phyloP scores from a whole-genome alignment of 2,797 vertebrate species.

The Chelon auratus region DNA sequence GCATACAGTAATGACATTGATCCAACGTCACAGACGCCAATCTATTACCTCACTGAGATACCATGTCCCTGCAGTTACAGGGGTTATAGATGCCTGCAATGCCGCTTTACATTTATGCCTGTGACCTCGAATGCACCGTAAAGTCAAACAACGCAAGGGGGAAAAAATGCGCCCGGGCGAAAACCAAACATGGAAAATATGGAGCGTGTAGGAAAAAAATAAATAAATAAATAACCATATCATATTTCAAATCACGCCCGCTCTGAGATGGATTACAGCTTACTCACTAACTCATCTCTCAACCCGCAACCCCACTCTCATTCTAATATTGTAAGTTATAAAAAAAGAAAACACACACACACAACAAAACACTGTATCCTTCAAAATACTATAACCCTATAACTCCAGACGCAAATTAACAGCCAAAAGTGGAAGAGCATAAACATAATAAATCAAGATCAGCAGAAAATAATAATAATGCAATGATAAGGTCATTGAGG shows the following conservation, averaged over 20 bases:
- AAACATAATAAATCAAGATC: constrained; percentile 83
- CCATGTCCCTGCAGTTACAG: constrained; percentile 33
- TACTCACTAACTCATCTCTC: constrained; percentile 42
- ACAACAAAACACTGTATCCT: constrained; percentile 52
- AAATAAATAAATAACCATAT: constrained; percentile 52
- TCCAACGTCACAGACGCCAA: constrained; percentile 59
- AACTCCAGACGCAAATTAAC: constrained; percentile 64
- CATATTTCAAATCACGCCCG: constrained; percentile 49
- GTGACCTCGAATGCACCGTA: constrained; percentile 48
- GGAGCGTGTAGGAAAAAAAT: too few relatives aligned
- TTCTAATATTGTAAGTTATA: constrained; percentile 37
- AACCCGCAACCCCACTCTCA: constrained; percentile 18
- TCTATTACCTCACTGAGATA: constrained; percentile 53
- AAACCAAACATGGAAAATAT: constrained; percentile 19
- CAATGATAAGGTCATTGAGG: constrained; percentile 78
- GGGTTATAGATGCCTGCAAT: constrained; percentile 23
- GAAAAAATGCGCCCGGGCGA: constrained; percentile 22
- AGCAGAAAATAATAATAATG: constrained; percentile 80
- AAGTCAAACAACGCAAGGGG: constrained; percentile 38
- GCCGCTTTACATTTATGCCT: constrained; percentile 44
- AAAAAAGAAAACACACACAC: constrained; percentile 10
- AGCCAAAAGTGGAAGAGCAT: constrained; percentile 69
- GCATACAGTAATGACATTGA: constrained; percentile 66
- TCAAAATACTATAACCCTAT: constrained; percentile 58
- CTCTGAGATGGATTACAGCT: constrained; percentile 45